phyloP scores from a whole-genome alignment of 1,140 invertebrate species.

The Druon quercuslanigerum region DNA sequence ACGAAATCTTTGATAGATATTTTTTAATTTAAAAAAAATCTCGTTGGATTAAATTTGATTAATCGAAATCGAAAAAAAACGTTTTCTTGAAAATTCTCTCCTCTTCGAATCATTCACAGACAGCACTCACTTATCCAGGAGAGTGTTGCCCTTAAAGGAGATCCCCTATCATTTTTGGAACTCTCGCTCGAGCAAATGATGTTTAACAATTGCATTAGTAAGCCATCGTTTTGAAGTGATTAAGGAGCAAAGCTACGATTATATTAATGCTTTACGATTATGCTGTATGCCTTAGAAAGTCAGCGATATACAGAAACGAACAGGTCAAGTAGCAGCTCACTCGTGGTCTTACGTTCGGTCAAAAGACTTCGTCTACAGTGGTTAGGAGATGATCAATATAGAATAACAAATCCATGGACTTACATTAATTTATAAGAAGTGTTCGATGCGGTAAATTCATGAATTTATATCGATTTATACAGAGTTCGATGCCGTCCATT shows the following conservation, averaged over 20 bases:
- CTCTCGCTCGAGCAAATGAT: slow-evolving; percentile 1
- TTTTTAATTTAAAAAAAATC: too few relatives aligned
- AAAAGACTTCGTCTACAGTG: background rate
- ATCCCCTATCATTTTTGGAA: background rate
- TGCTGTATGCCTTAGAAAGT: background rate
- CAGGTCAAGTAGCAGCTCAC: background rate
- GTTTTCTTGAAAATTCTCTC: background rate
- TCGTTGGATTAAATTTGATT: too few relatives aligned
- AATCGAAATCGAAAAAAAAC: too few relatives aligned
- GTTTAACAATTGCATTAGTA: background rate
- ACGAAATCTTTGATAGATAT: too few relatives aligned
- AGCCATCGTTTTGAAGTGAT: slow-evolving; percentile 1
- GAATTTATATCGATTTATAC: background rate
- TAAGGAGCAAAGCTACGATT: background rate
- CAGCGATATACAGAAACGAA: background rate
- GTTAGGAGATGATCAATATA: background rate
- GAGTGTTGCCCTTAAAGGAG: slow-evolving; percentile 8
- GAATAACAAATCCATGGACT: background rate
- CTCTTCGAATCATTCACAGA: background rate
- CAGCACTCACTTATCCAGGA: background rate
- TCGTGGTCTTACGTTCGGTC: background rate
- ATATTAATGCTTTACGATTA: background rate
- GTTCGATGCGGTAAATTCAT: background rate
- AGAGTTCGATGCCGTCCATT: background rate
- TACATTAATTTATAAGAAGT: background rate